Evolutionary conservation across 2,113 vertebrate genomes (phyloP), one percentile per base, ranked within the genome.

Genomic region (Macroglossus sobrinus): DNA sequence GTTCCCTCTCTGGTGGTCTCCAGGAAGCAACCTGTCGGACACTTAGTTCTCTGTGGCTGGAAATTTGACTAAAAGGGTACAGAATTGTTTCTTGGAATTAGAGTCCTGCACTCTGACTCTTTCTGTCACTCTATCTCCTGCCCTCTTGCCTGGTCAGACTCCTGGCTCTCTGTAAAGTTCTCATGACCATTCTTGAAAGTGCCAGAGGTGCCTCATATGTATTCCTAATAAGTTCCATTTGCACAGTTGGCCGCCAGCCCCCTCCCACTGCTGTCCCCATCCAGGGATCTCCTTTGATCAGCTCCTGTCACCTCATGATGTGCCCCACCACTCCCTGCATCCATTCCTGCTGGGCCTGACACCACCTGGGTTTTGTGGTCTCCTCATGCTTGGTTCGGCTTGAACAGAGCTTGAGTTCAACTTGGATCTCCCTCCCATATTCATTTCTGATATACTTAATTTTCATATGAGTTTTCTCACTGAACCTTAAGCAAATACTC

Each of bases 131-230:
- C 74, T 53, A 30, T 59, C 40, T 61, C 12, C 59, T 74, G 33
- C 22, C 26, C 26, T 47, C 15, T 40, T 6, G 18, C 30, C 57
- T 90, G 74, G 81, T 26, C 45, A 3, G 55, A 26, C 26, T 38
- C 38, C 38, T 57, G 45, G 38, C 53, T 94, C 33, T 92, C 69
- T 47, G 61, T 53, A 47, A 75, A 88, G 43, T 63, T 84, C 68
- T 43, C 19, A 13, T 35, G 63, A 55, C 35, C 66, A 72, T 26
- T 38, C 76, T 26, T 7, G 8, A 61, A 92, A 69, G 76, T 76
- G 7, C 53, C 66, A 38, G 82, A 14, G 47, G 7, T 14, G 24
- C 12, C 59, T 82, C 43, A 4, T 72, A 4, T 35, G 35, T 38
- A n/a, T 91, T 35, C 35, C 50, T 14, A 12, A 22, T 35, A 33